Percentiles rank a stretch among this genome's conserved stretches.
Evolutionary conservation across 30 jellyfish, hydroid and myxozoan genomes (phyloP).

Genomic region (Hydractinia echinata): DNA sequence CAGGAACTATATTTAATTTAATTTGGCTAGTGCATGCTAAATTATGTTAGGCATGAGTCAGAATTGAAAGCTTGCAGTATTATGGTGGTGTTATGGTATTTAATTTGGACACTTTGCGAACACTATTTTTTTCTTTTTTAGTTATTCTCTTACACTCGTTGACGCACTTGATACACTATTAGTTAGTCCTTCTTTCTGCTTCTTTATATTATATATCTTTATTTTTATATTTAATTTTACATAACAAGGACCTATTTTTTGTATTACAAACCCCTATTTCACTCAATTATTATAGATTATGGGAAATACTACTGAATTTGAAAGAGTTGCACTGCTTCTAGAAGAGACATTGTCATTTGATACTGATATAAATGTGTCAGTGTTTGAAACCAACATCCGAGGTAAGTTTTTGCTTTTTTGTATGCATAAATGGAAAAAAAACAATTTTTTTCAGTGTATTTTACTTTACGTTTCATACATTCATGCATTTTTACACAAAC

Average conservation of each 20-base stretch:
- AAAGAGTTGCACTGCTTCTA: conserved; percentile 51
- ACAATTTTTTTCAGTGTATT: too few relatives aligned
- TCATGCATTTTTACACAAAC: too few relatives aligned
- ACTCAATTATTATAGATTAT: conserved; percentile 42
- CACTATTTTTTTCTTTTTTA: conserved; percentile 6
- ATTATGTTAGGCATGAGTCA: too few relatives aligned
- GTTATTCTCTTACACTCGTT: conserved; percentile 80
- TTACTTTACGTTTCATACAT: too few relatives aligned
- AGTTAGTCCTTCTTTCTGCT: conserved; percentile 29
- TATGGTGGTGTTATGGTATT: too few relatives aligned
- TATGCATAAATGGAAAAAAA: too few relatives aligned
- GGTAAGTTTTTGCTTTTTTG: conserved; percentile 29
- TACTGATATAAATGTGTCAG: conserved; percentile 82
- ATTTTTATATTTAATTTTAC: background rate
- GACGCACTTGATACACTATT: conserved; percentile 91
- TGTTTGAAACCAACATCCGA: conserved; percentile 85
- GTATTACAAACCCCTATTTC: background rate
- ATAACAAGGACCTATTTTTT: background rate
- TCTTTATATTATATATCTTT: too few relatives aligned
- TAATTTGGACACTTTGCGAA: too few relatives aligned
- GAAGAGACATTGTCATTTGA: conserved; percentile 70
- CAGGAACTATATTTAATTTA: too few relatives aligned
- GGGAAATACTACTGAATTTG: conserved; percentile 83
- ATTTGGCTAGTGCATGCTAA: too few relatives aligned
- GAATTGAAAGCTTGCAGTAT: too few relatives aligned